Base-by-base conservation (phyloP, 2,888 invertebrate genomes). In the Drosophila nr. perissopoda region DNA sequence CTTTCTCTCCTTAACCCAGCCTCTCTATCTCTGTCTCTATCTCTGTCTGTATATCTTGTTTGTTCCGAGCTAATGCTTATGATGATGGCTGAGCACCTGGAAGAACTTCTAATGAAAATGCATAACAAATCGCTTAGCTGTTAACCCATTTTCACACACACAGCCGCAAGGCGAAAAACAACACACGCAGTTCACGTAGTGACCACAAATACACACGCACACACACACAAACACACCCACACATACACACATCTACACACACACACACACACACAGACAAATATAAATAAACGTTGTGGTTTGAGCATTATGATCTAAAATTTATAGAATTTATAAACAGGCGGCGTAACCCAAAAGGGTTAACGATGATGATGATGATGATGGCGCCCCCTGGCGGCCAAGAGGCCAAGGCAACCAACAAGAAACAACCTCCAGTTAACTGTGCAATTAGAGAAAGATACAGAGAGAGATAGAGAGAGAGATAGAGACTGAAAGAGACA, bases 251-350 rank as follows among this genome's bases (percentile, higher is more conserved):
- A n/a, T n/a, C n/a, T n/a, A 66, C 40, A 21, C 58, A 34, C 42
- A 64, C 60, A 63, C 57, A 36, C 66, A 58, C 64, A 74, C 52
- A 70, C 62, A 70, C 65, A 63, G 21, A 70, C 51, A 57, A 56
- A 68, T 40, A 33, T 57, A 46, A 34, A 66, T 54, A 69, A 48
- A 36, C 62, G 38, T 11, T 18, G 54, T 71, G 75, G 75, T 72
- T 64, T 49, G 31, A 61, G 61, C 76, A 87, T 89, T 87, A 85
- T 83, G 85, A 87, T 87, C 89, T 87, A 87, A 87, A 89, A 87
- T 87, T 88, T 88, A 87, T 87, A 87, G 87, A 87, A 87, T 87
- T 89, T 87, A 70, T 85, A 87, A 87, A 72, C 76, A 89, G 73
- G 36, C 59, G 70, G 67, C 72, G 70, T 8, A 36, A 38, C 80